Base-by-base conservation (phyloP, 1,140 invertebrate species). In the Apocrypta bakeri region DNA sequence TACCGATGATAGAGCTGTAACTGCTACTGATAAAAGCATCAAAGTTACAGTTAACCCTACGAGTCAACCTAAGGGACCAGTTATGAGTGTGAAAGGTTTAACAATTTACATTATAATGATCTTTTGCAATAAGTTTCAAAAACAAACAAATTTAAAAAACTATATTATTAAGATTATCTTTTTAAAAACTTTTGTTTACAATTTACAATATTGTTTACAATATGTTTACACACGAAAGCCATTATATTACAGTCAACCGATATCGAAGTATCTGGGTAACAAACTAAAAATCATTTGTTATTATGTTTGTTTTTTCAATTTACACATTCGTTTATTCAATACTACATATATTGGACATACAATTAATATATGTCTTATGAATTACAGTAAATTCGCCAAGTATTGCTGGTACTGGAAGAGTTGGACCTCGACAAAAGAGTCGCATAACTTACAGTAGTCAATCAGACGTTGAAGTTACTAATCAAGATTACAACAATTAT, bases 351-450 rank as follows among this genome's bases (percentile, higher is more conserved):
- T 64, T 24, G 12, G 29, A 76, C 7, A 27, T 1, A 66, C 56
- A 61, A 27, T 64, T 68, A 42, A 71, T 56, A 69, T 81, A 21
- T 33, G 6, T 85, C 56, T 66, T 48, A 48, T 69, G 69, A 21
- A 40, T 90, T 91, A 71, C 83, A 92, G 91, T 92, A 33, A 91
- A 89, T 77, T 87, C 90, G 29, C 85, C 90, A n/a, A 89, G 85
- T 68, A 90, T 91, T 79, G 90, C 88, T 79, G 91, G 91, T 40
- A 91, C 91, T 33, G 91, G 91, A 66, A 86, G 91, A 85, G 91
- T 92, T n/a, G 91, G 92, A 14, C 91, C 91, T 48, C 87, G 92
- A n/a, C 90, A 92, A 82, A 90, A 89, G 31, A 87, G 87, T 25
- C 86, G 89, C n/a, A 37, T 91, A 29, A 90, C 90, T 11, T 92